Conservation (phyloP, 2,113 vertebrate species). For the Tonatia bakeri region DNA sequence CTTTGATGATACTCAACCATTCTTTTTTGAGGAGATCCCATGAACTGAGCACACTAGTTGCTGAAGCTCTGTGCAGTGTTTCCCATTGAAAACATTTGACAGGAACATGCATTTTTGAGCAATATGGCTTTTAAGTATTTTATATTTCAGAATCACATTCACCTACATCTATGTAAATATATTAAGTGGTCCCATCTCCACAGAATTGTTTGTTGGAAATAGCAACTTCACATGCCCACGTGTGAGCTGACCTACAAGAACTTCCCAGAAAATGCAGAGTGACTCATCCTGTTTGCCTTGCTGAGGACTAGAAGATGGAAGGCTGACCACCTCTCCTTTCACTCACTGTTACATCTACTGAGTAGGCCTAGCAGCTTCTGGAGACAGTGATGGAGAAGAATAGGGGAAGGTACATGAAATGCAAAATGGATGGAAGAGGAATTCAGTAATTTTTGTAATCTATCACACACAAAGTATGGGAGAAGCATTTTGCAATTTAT, state of each 20-base stretch:
- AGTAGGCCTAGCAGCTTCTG: not conserved
- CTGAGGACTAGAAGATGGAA: not conserved
- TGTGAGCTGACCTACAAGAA: not conserved
- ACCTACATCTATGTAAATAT: not conserved
- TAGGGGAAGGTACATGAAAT: fast-evolving
- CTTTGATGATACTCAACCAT: not conserved
- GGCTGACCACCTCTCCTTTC: not conserved
- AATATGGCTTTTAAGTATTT: not conserved
- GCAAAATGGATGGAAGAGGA: not conserved
- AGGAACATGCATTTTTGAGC: not conserved
- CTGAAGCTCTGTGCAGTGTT: not conserved
- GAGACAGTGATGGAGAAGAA: not conserved
- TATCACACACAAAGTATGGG: not conserved
- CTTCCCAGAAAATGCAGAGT: not conserved
- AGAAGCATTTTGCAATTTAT: not conserved
- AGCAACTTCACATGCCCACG: not conserved
- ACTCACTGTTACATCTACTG: not conserved
- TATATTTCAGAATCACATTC: not conserved
- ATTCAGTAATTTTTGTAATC: not conserved
- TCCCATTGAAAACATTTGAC: not conserved
- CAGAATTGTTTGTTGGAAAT: not conserved
- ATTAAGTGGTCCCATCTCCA: not conserved
- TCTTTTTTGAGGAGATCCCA: not conserved
- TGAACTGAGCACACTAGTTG: not conserved
- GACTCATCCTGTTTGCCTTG: not conserved